These are phyloP conservation scores for Myotis findleyi DNA, from an alignment of 2,797 vertebrate genomes.

Conservation along the genomic window DNA sequence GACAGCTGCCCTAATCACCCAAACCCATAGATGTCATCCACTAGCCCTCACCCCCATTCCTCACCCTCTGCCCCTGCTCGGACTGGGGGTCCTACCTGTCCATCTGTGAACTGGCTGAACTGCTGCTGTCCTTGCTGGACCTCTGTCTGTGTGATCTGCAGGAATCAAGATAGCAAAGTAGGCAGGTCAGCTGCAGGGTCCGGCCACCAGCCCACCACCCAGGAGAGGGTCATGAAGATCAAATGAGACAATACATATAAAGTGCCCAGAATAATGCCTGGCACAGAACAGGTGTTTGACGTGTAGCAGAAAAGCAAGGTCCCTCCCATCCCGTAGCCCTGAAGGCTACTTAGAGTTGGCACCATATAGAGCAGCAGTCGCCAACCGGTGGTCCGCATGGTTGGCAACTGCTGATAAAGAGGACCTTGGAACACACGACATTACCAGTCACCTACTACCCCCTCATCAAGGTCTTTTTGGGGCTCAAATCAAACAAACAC, in stretches of 20 bases:
- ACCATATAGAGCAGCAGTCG: not conserved
- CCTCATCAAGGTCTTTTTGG: not conserved
- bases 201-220: not conserved
- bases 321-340: not conserved
- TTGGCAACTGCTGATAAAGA: not conserved
- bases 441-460: not conserved
- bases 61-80: not conserved
- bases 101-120: constrained; percentile 99
- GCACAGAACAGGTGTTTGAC: not conserved
- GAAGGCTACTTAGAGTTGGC: not conserved
- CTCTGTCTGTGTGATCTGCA: constrained; percentile 96
- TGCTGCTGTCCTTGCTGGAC: constrained; percentile 99
- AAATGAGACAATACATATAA: not conserved
- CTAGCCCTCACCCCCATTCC: not conserved
- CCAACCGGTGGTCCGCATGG: too few relatives aligned
- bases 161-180: constrained; percentile 52
- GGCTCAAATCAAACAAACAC: not conserved
- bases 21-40: not conserved
- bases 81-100: constrained; percentile 91
- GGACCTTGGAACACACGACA: not conserved
- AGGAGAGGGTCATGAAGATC: not conserved
- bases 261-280: not conserved
- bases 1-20: not conserved
- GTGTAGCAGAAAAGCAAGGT: not conserved
- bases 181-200: constrained; percentile 27